Conservation (phyloP, 2,797 vertebrate species). For the Zalophus californianus region DNA sequence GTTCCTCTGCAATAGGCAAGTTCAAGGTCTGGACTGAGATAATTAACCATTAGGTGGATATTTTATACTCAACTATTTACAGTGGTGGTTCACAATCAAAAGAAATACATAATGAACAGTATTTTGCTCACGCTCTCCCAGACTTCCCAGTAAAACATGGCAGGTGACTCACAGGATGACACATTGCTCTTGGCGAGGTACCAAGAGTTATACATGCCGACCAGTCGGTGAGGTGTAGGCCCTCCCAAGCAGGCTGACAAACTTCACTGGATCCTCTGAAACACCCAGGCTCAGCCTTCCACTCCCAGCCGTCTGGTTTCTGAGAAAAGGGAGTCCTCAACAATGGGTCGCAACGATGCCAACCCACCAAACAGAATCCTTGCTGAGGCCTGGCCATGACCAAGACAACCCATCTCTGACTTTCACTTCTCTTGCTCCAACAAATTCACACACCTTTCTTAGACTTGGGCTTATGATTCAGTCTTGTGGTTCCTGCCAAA, state of each 20-base stretch:
- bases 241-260: neutral
- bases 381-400: slow-evolving; percentile 15
- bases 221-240: accelerated
- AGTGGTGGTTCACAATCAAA: neutral
- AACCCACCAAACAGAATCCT: neutral
- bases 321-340: slow-evolving; percentile 75
- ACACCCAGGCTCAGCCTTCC: neutral
- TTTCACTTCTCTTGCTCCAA: neutral
- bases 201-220: neutral
- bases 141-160: neutral
- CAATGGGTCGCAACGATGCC: accelerated
- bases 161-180: slow-evolving; percentile 23
- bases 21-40: neutral
- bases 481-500: neutral
- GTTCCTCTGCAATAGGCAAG: neutral
- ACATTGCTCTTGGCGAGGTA: neutral
- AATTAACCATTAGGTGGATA: neutral
- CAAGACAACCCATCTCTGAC: neutral
- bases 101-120: neutral
- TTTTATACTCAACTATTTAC: neutral
- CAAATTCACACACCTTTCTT: slow-evolving; percentile 27
- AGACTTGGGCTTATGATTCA: neutral
- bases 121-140: neutral
- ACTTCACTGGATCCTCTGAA: neutral
- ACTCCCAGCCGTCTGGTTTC: slow-evolving; percentile 5